These are phyloP conservation scores for Poeciliopsis turneri DNA, from an alignment of 2,797 vertebrate genomes.

Conservation along the genomic window DNA sequence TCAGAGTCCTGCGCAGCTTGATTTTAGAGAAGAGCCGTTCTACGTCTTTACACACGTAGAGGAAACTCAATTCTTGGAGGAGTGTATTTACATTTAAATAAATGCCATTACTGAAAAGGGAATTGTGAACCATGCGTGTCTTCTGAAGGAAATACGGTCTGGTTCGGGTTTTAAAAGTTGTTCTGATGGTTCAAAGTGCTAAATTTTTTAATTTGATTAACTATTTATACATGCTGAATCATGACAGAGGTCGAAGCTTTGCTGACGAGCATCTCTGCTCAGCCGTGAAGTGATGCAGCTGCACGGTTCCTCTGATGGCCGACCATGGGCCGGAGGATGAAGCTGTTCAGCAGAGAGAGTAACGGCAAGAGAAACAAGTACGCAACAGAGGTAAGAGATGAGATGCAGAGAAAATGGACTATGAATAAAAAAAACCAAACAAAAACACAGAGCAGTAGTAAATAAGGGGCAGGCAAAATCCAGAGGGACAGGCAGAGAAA, in stretches of 20 bases:
- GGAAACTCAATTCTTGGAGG: background rate
- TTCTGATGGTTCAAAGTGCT: background rate
- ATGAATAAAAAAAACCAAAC: background rate
- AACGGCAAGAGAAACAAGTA: background rate
- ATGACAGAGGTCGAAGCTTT: slow-evolving; percentile 28
- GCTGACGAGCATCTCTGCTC: slow-evolving; percentile 6
- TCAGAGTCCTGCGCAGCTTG: background rate
- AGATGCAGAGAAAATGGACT: background rate
- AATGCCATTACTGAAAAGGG: background rate
- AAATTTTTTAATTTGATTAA: slow-evolving; percentile 5
- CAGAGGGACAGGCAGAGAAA: slow-evolving; percentile 31
- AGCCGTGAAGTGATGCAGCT: slow-evolving; percentile 2
- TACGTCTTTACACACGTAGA: too few relatives aligned
- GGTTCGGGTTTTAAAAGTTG: background rate
- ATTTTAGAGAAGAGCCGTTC: background rate
- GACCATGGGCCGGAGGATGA: slow-evolving; percentile 33
- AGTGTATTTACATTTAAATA: background rate
- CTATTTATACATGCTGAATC: slow-evolving; percentile 27
- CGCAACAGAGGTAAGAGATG: background rate
- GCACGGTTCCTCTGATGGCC: slow-evolving; percentile 3
- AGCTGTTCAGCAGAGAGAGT: slow-evolving; percentile 6
- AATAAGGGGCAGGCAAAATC: slow-evolving; percentile 43
- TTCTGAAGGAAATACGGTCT: background rate
- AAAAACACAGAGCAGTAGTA: slow-evolving; percentile 31
- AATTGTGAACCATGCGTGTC: background rate